These are phyloP conservation scores for Xylota sylvarum DNA, from an alignment of 2,888 invertebrate species.

Conservation along the genomic window DNA sequence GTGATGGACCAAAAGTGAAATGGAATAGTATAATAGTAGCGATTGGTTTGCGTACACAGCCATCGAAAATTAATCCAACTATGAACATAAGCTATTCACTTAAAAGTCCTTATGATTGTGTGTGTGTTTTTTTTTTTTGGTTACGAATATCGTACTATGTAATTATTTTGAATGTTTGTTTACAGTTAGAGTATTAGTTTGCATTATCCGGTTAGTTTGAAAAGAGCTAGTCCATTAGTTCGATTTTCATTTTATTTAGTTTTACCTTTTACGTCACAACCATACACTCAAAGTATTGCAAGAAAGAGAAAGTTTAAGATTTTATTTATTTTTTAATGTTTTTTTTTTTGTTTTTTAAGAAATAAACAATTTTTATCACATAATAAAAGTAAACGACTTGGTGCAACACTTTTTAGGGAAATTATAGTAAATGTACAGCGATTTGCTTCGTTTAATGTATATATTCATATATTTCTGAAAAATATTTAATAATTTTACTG, in stretches of 20 bases:
- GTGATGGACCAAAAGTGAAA: conserved; percentile 61
- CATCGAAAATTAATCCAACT: conserved; percentile 39
- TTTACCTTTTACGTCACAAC: conserved; percentile 22
- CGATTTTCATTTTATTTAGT: background rate
- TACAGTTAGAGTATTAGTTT: background rate
- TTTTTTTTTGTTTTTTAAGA: background rate
- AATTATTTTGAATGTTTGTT: conserved; percentile 18
- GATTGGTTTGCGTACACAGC: conserved; percentile 53
- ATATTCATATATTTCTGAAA: conserved; percentile 20
- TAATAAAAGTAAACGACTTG: conserved; percentile 52
- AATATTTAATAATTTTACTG: conserved; percentile 42
- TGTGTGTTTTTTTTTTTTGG: conserved; percentile 28
- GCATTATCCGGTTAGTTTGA: conserved; percentile 22
- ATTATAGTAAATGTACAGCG: conserved; percentile 42
- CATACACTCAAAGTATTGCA: conserved; percentile 19
- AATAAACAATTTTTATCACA: conserved; percentile 15
- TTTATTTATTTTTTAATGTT: conserved; percentile 36
- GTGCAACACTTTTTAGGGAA: conserved; percentile 68
- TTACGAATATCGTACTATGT: conserved; percentile 7
- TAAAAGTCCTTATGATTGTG: conserved; percentile 58
- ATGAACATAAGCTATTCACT: conserved; percentile 33
- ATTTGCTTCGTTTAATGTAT: conserved; percentile 33
- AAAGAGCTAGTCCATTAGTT: conserved; percentile 17
- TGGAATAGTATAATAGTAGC: background rate
- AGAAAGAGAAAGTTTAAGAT: background rate